Base-by-base conservation (phyloP, 1,140 invertebrate species). In the Anastatus disparis region DNA sequence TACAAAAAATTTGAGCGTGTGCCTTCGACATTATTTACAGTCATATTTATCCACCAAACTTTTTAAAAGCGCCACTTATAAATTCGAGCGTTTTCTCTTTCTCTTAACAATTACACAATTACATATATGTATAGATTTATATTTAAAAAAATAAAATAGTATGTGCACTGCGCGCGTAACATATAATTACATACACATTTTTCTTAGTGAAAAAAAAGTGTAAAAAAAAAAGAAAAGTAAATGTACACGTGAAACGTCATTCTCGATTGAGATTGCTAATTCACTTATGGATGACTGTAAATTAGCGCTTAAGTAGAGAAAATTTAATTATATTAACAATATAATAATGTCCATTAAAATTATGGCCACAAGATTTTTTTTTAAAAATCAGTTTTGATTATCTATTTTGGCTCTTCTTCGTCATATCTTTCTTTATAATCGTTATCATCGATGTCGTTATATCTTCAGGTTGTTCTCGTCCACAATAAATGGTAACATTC, bases 291-390 rank as follows among this genome's bases (percentile, higher is more conserved):
- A n/a, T n/a, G n/a, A n/a, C n/a, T 17, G 44, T 13, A 44, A 24
- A 38, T 53, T 24, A 35, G 31, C 31, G 38, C 48, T 42, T 69
- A 1, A n/a, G 56, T 44, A 31, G 29, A 3, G 24, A 59, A 59
- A 50, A 40, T 29, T 42, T 7, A 63, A 55, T 55, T 53, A 56
- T 27, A 59, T 24, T 22, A 31, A 42, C 13, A 55, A 27, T 31
- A 59, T 26, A 46, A 48, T 55, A 69, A 42, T 62, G 59, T 70
- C n/a, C 50, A 55, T 56, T n/a, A n/a, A 8, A 55, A 55, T 42
- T 70, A 70, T 63, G 58, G 68, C 59, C 59, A 70, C 58, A 46
- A 63, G 50, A 55, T 38, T 15, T n/a, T n/a, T n/a, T n/a, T n/a
- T 20, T 42, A 1, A 53, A 35, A 44, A 44, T 44, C n/a, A 17